Evolutionary conservation across 2,113 vertebrate species (phyloP).

Genomic region (Neomonachus schauinslandi): DNA sequence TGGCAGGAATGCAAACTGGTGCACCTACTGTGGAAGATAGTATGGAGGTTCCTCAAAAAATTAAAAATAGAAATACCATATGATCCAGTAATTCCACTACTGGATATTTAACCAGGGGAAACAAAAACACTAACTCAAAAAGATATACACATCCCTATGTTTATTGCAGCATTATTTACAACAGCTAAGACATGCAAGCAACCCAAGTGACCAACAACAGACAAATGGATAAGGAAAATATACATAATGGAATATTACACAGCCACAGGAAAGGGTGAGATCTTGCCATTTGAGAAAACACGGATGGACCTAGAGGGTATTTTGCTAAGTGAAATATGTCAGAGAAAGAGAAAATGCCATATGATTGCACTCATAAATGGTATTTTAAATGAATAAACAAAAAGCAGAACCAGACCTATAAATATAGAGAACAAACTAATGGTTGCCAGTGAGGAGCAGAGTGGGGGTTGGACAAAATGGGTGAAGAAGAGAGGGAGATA

Average conservation of each 20-base stretch:
- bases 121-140: neutral
- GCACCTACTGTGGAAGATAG: neutral
- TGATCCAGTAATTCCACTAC: neutral
- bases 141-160: neutral
- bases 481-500: neutral
- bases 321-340: neutral
- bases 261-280: neutral
- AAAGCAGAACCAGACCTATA: neutral
- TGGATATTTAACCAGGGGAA: neutral
- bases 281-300: neutral
- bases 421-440: neutral
- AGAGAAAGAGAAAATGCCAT: neutral
- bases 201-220: neutral
- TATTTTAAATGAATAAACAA: neutral
- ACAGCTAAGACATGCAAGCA: neutral
- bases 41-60: neutral
- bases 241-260: neutral
- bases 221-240: neutral
- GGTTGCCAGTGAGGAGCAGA: neutral
- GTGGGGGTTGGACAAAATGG: neutral
- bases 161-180: neutral
- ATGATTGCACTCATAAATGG: neutral
- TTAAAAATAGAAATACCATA: neutral
- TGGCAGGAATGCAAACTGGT: neutral
- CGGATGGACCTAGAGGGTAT: neutral